Evolutionary conservation across 2,113 vertebrate genomes (phyloP).

Genomic region (Anguilla japonica): DNA sequence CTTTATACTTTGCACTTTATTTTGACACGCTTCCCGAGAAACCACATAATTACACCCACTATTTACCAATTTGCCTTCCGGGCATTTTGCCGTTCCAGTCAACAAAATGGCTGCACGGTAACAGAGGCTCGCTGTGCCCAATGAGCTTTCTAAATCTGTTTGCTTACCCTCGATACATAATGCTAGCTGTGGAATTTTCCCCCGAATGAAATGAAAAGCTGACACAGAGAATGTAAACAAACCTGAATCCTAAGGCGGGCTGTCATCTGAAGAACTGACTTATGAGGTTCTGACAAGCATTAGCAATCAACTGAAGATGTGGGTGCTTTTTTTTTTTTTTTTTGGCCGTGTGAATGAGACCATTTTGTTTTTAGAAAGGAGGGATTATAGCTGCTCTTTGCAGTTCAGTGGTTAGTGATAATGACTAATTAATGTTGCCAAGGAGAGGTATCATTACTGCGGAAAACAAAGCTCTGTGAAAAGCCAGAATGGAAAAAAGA

Average conservation of each 20-base stretch:
- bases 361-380: not conserved
- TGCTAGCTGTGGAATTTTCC: constrained; percentile 23
- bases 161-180: constrained; percentile 22
- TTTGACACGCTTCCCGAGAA: not conserved
- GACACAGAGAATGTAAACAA: constrained; percentile 39
- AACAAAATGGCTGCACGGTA: not conserved
- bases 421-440: not conserved
- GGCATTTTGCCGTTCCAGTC: not conserved
- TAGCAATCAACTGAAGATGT: not conserved
- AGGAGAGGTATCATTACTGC: not conserved
- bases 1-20: not conserved
- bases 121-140: not conserved
- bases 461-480: not conserved
- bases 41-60: not conserved
- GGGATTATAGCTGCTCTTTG: not conserved
- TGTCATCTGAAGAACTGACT: not conserved
- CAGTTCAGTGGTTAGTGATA: not conserved
- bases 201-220: constrained; percentile 8
- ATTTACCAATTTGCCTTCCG: not conserved
- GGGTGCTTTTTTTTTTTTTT: not conserved
- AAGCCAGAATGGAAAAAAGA: not conserved
- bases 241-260: constrained; percentile 20
- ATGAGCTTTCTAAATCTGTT: constrained; percentile 17
- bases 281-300: not conserved
- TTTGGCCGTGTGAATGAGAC: not conserved